Base-by-base conservation (phyloP, 2,888 invertebrate genomes). In the Brachynemurus nebulosus region DNA sequence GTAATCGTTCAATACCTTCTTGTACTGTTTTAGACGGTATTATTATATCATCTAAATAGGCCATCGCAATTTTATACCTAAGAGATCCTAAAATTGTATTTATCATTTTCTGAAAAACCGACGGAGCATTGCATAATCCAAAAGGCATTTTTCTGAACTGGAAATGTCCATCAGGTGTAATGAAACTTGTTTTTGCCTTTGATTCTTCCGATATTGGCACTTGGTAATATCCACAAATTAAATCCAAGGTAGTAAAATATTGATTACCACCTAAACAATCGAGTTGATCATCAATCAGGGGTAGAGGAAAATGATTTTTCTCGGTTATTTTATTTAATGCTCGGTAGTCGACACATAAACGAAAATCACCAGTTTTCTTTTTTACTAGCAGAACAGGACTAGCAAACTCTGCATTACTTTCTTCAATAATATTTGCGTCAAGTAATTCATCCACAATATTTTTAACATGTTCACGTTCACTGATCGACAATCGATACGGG, bases 121-220 rank as follows among this genome's bases (percentile, higher is more conserved):
- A 19, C 7, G 57, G 55, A 27, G 50, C 49, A 43, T 52, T 54
- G 12, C 40, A 48, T 14, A 56, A 45, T 1, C 59, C 59, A 48
- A 57, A 55, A 3, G 55, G 57, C 54, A 57, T 56, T 44, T 48
- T 50, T n/a, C 48, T 20, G 48, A 50, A 59, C 47, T 59, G 55
- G 41, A 38, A 58, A 37, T 58, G 56, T 1, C 57, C 56, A 18
- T 50, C 44, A 9, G 51, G 54, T 1, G 54, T 55, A 6, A 55
- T 47, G 48, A 61, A 60, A 1, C 56, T 52, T 2, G 57, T 59
- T 59, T 27, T 54, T 54, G 55, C 50, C 2, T 51, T 45, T 4
- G 54, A 55, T 9, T 51, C 45, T 45, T 53, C 46, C 1, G 51
- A 47, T 17, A 59, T 30, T 12, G 36, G 35, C 11, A 59, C 50